Conservation (phyloP, 2,888 invertebrate species). For the Ceriagrion tenellum region DNA sequence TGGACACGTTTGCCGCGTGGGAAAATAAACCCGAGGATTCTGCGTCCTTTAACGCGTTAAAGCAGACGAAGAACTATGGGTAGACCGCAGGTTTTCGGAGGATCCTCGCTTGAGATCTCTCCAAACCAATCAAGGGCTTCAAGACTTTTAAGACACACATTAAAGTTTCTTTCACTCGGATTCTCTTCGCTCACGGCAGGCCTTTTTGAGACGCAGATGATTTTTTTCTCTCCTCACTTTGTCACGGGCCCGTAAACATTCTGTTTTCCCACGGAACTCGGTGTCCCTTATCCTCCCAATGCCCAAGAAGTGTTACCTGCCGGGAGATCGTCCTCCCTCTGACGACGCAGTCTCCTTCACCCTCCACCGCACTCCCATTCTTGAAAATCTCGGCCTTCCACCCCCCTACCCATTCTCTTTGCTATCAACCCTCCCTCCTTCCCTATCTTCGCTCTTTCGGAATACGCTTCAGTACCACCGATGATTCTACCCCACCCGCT, state of each 20-base stretch:
- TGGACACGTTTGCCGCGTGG: neutral
- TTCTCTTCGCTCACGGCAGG: neutral
- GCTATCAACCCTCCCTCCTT: neutral
- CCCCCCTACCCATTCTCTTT: neutral
- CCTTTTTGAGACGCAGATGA: neutral
- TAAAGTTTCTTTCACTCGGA: conserved; percentile 10
- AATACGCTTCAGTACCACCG: neutral
- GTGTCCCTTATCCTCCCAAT: neutral
- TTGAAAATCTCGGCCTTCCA: neutral
- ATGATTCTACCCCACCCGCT: neutral
- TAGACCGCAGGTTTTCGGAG: conserved; percentile 24
- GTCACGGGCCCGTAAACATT: conserved; percentile 42
- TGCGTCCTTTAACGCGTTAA: neutral
- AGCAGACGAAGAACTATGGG: neutral
- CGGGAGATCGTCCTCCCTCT: neutral
- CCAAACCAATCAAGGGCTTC: conserved; percentile 47
- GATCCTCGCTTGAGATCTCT: conserved; percentile 50
- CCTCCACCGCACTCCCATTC: conserved; percentile 36
- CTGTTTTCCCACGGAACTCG: conserved; percentile 41
- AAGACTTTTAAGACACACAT: conserved; percentile 1
- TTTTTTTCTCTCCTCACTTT: conserved; percentile 42
- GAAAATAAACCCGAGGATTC: neutral
- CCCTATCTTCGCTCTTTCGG: neutral
- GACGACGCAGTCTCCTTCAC: neutral
- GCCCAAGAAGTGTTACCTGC: neutral